Percentiles rank a stretch among this genome's conserved stretches.
Evolutionary conservation across 1,140 invertebrate species (phyloP).

Genomic region (Ectropis grisescens): DNA sequence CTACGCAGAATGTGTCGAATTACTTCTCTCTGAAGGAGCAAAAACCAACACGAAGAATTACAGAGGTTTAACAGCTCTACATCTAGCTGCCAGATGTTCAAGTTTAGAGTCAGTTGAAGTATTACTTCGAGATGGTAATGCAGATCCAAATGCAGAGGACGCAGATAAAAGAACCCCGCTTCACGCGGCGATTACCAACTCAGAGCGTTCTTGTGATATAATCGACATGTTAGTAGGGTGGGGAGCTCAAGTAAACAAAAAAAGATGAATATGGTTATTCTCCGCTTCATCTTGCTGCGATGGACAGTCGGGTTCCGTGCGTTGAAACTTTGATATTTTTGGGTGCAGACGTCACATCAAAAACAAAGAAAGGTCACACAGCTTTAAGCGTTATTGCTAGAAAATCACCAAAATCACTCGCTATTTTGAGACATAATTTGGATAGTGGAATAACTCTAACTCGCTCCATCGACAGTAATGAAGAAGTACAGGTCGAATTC

Average conservation of each 20-base stretch:
- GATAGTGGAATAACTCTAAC: constrained; percentile 72
- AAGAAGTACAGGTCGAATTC: constrained; percentile 73
- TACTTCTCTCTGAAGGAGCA: constrained; percentile 74
- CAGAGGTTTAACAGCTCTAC: constrained; percentile 72
- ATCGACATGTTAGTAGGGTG: constrained; percentile 71
- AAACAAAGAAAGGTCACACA: constrained; percentile 72
- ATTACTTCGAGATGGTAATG: constrained; percentile 64
- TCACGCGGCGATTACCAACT: constrained; percentile 73
- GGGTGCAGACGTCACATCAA: constrained; percentile 76
- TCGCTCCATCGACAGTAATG: constrained; percentile 67
- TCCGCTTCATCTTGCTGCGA: constrained; percentile 77
- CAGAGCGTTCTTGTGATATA: constrained; percentile 64
- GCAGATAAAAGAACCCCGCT: constrained; percentile 71
- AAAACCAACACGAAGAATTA: constrained; percentile 71
- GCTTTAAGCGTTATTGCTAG: constrained; percentile 74
- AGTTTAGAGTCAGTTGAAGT: constrained; percentile 70
- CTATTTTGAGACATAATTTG: constrained; percentile 69
- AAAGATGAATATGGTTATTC: constrained; percentile 78
- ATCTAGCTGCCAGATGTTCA: constrained; percentile 73
- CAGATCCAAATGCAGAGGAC: constrained; percentile 72
- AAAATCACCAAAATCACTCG: constrained; percentile 73
- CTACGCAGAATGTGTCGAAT: constrained; percentile 70
- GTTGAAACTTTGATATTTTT: constrained; percentile 75
- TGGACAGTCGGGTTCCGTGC: constrained; percentile 73
- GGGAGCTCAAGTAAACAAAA: constrained; percentile 68